Percentiles rank a stretch among this genome's conserved stretches.
Evolutionary conservation across 1,140 invertebrate genomes (phyloP).

Genomic region (Tetragnatha versicolor): DNA sequence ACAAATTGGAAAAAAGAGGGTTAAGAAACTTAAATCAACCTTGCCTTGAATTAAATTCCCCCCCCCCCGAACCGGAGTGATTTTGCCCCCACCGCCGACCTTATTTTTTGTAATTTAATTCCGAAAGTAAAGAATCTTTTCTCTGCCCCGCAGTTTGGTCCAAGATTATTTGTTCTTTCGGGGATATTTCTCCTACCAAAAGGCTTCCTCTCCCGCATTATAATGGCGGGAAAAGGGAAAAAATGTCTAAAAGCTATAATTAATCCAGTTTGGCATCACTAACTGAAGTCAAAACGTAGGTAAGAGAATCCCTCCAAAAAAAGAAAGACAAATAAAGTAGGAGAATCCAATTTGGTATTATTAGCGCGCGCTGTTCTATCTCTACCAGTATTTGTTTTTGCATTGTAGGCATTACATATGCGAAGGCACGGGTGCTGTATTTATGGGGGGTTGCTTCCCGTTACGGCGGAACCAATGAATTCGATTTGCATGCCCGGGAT

Average conservation of each 20-base stretch:
- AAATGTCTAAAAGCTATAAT: constrained; percentile 33
- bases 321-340: neutral
- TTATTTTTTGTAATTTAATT: constrained; percentile 35
- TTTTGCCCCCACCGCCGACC: neutral
- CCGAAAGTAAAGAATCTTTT: constrained; percentile 24
- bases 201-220: constrained; percentile 2
- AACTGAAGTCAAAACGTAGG: no score
- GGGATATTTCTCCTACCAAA: neutral
- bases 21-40: constrained; percentile 7
- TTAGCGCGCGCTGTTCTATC: no score
- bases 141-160: neutral
- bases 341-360: constrained; percentile 20
- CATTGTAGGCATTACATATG: no score
- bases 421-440: no score
- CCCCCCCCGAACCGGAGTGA: neutral
- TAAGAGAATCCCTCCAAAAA: neutral
- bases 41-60: no score
- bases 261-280: constrained; percentile 13
- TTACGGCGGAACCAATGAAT: no score
- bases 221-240: neutral
- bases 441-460: no score
- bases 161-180: neutral
- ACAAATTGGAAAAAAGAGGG: constrained; percentile 15
- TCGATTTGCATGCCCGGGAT: no score
- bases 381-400: no score